A percentile compares a stretch with the other conserved stretches of the same genome.
phyloP scores from a whole-genome alignment of 2,113 vertebrate genomes.

The Actinemys pallida region DNA sequence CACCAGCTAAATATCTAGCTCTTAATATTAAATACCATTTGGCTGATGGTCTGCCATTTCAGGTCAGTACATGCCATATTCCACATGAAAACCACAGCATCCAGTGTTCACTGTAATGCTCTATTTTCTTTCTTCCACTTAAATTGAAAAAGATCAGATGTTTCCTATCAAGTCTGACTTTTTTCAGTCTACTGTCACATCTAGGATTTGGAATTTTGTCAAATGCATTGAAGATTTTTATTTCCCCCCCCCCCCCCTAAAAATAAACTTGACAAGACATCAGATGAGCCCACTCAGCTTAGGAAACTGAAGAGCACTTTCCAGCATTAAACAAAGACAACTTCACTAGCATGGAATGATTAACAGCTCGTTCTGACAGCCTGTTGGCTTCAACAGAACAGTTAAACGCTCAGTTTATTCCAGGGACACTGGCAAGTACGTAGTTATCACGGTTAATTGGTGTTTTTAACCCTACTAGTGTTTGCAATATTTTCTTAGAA shows the following conservation, averaged over 20 bases:
- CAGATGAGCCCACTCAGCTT: not conserved
- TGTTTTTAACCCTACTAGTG: conserved; percentile 42
- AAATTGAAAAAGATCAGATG: conserved; percentile 39
- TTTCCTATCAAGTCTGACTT: conserved; percentile 59
- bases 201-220: conserved; percentile 50
- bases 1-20: not conserved
- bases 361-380: conserved; percentile 43
- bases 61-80: conserved; percentile 46
- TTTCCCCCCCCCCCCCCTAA: not conserved
- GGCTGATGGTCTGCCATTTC: not conserved
- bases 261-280: not conserved
- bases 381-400: not conserved
- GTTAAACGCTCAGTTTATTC: conserved; percentile 31
- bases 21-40: not conserved
- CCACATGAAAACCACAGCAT: conserved; percentile 41
- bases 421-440: conserved; percentile 9
- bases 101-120: conserved; percentile 25
- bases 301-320: conserved; percentile 16
- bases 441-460: conserved; percentile 39
- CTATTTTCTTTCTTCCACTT: not conserved
- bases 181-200: conserved; percentile 55
- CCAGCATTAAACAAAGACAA: conserved; percentile 32
- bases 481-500: conserved; percentile 10
- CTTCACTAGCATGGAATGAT: not conserved
- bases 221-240: conserved; percentile 43